phyloP scores from a whole-genome alignment of 2,113 vertebrate genomes.

The Gasterosteus nipponicus region DNA sequence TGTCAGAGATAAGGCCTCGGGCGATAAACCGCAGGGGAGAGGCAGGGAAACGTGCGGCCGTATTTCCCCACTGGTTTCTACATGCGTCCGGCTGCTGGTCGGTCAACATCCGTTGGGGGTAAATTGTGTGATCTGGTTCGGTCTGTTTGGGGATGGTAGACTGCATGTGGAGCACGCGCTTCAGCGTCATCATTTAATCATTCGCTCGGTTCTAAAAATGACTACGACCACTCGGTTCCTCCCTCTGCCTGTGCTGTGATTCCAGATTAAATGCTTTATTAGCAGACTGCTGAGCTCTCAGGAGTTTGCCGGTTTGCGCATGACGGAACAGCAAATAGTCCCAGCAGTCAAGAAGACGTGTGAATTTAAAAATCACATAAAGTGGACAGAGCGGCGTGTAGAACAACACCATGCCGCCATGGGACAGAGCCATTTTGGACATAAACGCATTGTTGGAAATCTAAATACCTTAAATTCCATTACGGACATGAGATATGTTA shows the following conservation, averaged over 20 bases:
- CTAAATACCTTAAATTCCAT: background rate
- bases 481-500: background rate
- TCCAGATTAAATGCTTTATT: background rate
- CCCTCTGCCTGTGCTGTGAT: background rate
- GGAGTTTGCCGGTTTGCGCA: background rate
- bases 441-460: background rate
- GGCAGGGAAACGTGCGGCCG: constrained; percentile 21
- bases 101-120: constrained; percentile 32
- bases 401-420: background rate
- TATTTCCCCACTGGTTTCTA: constrained; percentile 44
- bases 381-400: background rate
- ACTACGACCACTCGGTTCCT: background rate
- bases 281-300: background rate
- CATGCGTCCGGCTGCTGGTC: constrained; percentile 27
- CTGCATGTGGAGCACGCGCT: background rate
- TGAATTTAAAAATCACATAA: background rate
- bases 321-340: background rate
- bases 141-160: constrained; percentile 3
- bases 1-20: constrained; percentile 31
- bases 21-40: constrained; percentile 37
- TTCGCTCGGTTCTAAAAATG: background rate
- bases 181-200: background rate
- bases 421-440: background rate
- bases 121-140: constrained; percentile 3
- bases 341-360: background rate